phyloP scores from a whole-genome alignment of 2,888 invertebrate genomes.

The Chymomyza fuscimana region DNA sequence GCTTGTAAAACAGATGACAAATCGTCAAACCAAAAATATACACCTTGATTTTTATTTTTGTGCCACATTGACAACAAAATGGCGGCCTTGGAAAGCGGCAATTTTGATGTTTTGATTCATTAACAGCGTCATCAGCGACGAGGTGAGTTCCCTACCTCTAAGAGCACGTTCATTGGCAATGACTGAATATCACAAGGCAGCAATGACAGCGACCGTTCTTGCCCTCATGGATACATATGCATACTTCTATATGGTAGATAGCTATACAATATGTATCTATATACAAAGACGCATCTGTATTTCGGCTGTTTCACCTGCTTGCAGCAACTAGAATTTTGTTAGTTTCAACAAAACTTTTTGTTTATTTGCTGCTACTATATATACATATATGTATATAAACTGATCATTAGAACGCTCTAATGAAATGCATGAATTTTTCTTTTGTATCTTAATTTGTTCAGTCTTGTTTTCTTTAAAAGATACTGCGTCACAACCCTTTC shows the following conservation, averaged over 20 bases:
- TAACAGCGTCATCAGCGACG: conserved; percentile 54
- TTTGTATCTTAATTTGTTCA: conserved; percentile 42
- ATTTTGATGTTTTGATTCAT: conserved; percentile 55
- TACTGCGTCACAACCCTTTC: conserved; percentile 69
- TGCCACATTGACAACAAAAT: conserved; percentile 54
- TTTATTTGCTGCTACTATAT: background rate
- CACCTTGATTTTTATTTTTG: conserved; percentile 52
- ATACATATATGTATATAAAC: no score
- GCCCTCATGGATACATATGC: conserved; percentile 11
- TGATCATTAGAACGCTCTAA: background rate
- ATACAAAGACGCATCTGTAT: conserved; percentile 13
- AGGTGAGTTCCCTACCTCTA: conserved; percentile 3
- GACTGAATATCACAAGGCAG: conserved; percentile 64
- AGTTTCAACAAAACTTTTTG: conserved; percentile 30
- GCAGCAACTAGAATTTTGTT: conserved; percentile 38
- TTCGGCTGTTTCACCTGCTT: conserved; percentile 46
- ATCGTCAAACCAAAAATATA: conserved; percentile 12
- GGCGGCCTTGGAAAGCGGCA: conserved; percentile 39
- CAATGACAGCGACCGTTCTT: conserved; percentile 6
- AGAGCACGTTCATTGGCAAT: conserved; percentile 62
- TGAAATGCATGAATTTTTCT: conserved; percentile 8
- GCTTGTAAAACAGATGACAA: background rate
- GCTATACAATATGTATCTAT: background rate
- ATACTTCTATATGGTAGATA: conserved; percentile 14
- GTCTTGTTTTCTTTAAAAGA: conserved; percentile 1